Evolutionary conservation across 2,797 vertebrate genomes (phyloP), one percentile per base, ranked within the genome.

Genomic region (Phoxinus dragarum): DNA sequence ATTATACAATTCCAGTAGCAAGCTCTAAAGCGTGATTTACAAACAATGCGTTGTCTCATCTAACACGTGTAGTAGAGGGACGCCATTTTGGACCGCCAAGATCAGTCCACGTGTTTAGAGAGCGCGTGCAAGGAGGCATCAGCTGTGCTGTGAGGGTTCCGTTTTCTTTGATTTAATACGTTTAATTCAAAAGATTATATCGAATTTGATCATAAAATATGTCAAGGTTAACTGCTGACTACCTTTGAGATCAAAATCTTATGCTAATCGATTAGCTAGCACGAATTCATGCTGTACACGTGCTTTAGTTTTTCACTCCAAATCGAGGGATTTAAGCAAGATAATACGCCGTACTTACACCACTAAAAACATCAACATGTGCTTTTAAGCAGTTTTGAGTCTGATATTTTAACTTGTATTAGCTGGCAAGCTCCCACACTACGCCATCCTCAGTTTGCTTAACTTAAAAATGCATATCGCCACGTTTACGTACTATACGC

Each of bases 51-150:
- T 49, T 38, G 1, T n/a, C 31, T 44, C 23, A 4, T 42, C 17
- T 0, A 84, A 68, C 83, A 85, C 84, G 84, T 85, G 84, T 80
- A 38, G 27, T 1, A 38, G 19, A 21, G 14, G 36, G 78, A 68
- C 88, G 86, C 88, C 86, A 89, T 89, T 61, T 89, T 87, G 83
- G 17, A 36, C 68, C 61, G 74, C 42, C 77, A 42, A 11, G 61
- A 52, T 71, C 31, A 3, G 31, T 6, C 16, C 87, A 87, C 88
- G 88, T 87, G 86, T 77, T 85, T 9, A 75, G n/a, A 78, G 12
- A 72, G 54, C 67, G 84, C 76, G 42, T 64, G 76, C 75, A 21
- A 6, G 2, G 5, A 40, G 31, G 49, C 21, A 36, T 8, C 49
- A 40, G 11, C 42, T 1, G 23, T 6, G 14, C 42, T 1, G 23